Evolutionary conservation across 2,797 vertebrate genomes (phyloP), one percentile per base, ranked within the genome.

Genomic region (Crocidura indochinensis): DNA sequence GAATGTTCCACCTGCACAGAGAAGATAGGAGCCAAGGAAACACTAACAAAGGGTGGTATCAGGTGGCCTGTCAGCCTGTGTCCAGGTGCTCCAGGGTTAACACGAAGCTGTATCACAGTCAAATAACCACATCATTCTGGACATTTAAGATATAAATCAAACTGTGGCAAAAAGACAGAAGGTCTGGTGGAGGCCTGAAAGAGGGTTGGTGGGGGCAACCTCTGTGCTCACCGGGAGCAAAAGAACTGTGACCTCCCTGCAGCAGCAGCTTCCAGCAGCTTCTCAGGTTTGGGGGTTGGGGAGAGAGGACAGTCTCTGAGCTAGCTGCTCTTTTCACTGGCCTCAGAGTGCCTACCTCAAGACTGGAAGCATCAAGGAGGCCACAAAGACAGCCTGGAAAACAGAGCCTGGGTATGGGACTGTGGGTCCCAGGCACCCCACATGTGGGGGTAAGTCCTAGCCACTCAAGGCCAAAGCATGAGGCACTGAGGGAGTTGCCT

Each of bases 11-110:
- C 24, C 12, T 1, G 8, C n/a, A 20, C 46, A 67, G 56, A 71
- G 67, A 74, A 19, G 19, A 22, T 19, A 14, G 27, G 38, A 17
- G 26, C 10, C 38, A 6, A 6, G 67, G 67, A 68, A 5, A 49
- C 8, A 1, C 38, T 0, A 0, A 5, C 79, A 17, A 2, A 27
- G 2, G 0, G 56, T 12, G 20, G 22, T 6, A 0, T 0, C 1
- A 10, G 17, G 46, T 0, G 8, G 9, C 67, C 19, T 60, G 20
- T 1, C 6, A 1, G 17, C 64, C 9, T 51, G n/a, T 17, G 38
- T 2, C 4, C 20, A 2, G 20, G 49, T 26, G 2, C 11, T 15
- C 4, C 1, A 0, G 10, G 15, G 47, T 27, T 10, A 31, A 10
- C 72, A 11, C 51, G 2, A 31, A 84, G 38, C 27, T 6, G 8